Base-by-base conservation (phyloP, 2,888 invertebrate genomes). In the Enchytraeus crypticus region DNA sequence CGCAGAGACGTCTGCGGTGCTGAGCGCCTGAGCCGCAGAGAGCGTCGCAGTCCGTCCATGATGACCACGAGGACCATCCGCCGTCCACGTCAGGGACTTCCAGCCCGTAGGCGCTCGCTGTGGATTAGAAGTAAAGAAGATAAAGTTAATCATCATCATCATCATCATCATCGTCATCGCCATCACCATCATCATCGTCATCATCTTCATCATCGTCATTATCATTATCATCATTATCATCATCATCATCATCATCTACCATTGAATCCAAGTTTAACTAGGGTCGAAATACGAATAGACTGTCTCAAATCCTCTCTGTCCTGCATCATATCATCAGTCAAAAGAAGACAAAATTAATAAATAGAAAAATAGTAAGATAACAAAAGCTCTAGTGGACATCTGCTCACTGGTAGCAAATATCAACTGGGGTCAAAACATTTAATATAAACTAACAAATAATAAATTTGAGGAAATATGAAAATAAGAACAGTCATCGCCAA, bases 11-110 rank as follows among this genome's bases (percentile, higher is more conserved):
- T 70, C 58, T 79, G 82, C 60, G 88, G 81, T 61, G 83, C 77
- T 90, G 90, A 53, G 85, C 83, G 0, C 91, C 87, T 1, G 84
- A 84, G 2, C 85, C 87, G 72, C 88, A 88, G 26, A 82, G 81
- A 1, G 79, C 83, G 38, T 84, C 84, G 74, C 88, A 88, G 0
- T 83, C 77, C 0, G 85, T 83, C 88, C 88, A 88, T 1, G 81
- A 76, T 0, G 83, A 81, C 86, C 86, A 87, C 30, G 82, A 80
- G 51, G 83, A 82, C 85, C 85, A 85, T 3, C 72, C 73, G 33
- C 76, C 79, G 67, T 78, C 74, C 21, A 74, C 67, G 73, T 72
- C 74, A 0, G 88, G 86, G 0, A 85, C 84, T 21, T 84, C 80
- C 5, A 66, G 68, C n/a, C n/a, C n/a, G n/a, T n/a, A n/a, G n/a